A percentile compares a stretch with the other conserved stretches of the same genome.
Conservation (phyloP, 2,113 vertebrate species). For the Pseudorasbora parva region DNA sequence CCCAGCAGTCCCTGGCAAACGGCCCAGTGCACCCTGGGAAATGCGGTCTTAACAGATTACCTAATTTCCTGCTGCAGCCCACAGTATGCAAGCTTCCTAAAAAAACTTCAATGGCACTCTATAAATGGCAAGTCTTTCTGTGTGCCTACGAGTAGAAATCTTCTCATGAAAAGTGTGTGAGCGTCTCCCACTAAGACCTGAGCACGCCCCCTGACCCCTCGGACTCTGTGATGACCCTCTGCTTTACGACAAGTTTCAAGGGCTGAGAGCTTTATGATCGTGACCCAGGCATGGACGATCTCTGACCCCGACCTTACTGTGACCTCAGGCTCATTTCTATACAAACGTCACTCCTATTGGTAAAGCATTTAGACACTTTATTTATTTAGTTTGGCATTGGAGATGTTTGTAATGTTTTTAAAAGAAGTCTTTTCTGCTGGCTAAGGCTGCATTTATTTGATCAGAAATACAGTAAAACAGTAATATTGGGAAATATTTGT, state of each 20-base stretch:
- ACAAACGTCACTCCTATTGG: not conserved
- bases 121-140: conserved; percentile 3
- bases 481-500: not conserved
- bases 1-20: conserved; percentile 45
- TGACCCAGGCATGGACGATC: conserved; percentile 47
- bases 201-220: conserved; percentile 14
- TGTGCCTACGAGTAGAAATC: not conserved
- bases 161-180: not conserved
- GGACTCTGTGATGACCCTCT: conserved; percentile 10
- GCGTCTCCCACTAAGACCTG: not conserved
- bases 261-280: conserved; percentile 51
- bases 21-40: conserved; percentile 54
- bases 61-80: conserved; percentile 31
- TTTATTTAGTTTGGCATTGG: not conserved
- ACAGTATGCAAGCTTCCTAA: not conserved
- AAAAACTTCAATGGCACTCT: not conserved
- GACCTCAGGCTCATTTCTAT: conserved; percentile 23
- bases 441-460: not conserved
- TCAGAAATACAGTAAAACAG: not conserved
- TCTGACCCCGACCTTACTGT: conserved; percentile 43
- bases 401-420: not conserved
- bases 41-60: conserved; percentile 43
- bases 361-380: not conserved
- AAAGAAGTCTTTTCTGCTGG: not conserved
- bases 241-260: conserved; percentile 21